These are phyloP conservation scores for Miichthys miiuy DNA, from an alignment of 2,797 vertebrate species.

Conservation along the genomic window DNA sequence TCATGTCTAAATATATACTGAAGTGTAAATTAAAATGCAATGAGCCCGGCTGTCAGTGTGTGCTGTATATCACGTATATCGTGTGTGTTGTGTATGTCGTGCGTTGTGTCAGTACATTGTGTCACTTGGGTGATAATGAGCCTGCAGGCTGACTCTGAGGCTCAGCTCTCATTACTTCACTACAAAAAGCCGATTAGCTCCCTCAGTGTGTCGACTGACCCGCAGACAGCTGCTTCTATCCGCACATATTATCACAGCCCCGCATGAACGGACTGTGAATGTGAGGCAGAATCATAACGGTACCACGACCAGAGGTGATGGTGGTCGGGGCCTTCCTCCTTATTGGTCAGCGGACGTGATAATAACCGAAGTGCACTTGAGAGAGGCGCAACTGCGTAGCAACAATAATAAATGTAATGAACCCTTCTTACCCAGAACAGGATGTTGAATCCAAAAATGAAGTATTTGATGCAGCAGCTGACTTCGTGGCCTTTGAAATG, in stretches of 20 bases:
- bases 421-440: slow-evolving; percentile 94
- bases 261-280: background rate
- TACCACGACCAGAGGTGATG: background rate
- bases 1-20: no score
- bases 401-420: background rate
- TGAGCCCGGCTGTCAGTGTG: background rate
- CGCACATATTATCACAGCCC: background rate
- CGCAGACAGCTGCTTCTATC: slow-evolving; percentile 31
- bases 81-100: no score
- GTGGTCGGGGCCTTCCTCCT: slow-evolving; percentile 36
- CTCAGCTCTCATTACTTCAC: slow-evolving; percentile 51
- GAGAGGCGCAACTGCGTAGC: slow-evolving; percentile 4
- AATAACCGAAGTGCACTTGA: background rate
- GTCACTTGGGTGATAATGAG: slow-evolving; percentile 20
- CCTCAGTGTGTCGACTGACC: slow-evolving; percentile 7
- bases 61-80: background rate
- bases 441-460: slow-evolving; percentile 99
- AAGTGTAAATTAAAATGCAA: background rate
- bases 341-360: background rate
- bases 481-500: slow-evolving; percentile 97
- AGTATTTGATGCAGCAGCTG: slow-evolving; percentile 99
- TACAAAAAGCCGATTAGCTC: slow-evolving; percentile 72
- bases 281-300: background rate
- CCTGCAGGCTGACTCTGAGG: slow-evolving; percentile 11
- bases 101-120: no score